Conservation (phyloP, 2,797 vertebrate genomes). For the Tenualosa ilisha region DNA sequence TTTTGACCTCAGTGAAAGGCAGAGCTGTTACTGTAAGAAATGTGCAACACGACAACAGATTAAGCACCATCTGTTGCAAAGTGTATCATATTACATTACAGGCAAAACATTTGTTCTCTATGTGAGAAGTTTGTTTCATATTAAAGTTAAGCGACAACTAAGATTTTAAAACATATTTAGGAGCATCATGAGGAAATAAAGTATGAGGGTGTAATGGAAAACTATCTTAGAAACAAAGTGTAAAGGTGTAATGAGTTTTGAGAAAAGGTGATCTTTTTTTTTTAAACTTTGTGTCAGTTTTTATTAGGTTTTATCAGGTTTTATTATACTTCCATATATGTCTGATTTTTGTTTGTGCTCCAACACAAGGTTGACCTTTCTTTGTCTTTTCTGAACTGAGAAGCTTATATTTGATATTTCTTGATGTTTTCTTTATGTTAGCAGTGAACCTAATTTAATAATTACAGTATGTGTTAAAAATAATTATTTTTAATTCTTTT, state of each 20-base stretch:
- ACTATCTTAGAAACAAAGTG: no score
- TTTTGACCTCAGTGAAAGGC: background rate
- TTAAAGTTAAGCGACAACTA: background rate
- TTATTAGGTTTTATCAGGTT: no score
- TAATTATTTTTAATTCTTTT: no score
- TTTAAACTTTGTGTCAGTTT: no score
- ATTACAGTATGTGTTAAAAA: no score
- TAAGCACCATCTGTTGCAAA: constrained; percentile 7
- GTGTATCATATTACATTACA: background rate
- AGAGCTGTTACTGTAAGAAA: background rate
- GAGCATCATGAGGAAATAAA: background rate
- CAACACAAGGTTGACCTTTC: background rate
- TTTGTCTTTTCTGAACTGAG: background rate
- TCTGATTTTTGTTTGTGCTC: background rate
- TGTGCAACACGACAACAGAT: background rate
- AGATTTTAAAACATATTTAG: background rate
- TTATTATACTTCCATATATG: background rate
- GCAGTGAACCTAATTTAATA: background rate
- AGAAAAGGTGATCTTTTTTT: no score
- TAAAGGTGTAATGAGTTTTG: no score
- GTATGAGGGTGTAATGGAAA: no score
- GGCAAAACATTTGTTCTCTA: background rate
- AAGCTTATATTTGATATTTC: no score
- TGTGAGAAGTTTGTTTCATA: background rate
- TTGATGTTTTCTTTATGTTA: background rate